Conservation (phyloP, 1,140 invertebrate species). For the Bombus difficillimus region DNA sequence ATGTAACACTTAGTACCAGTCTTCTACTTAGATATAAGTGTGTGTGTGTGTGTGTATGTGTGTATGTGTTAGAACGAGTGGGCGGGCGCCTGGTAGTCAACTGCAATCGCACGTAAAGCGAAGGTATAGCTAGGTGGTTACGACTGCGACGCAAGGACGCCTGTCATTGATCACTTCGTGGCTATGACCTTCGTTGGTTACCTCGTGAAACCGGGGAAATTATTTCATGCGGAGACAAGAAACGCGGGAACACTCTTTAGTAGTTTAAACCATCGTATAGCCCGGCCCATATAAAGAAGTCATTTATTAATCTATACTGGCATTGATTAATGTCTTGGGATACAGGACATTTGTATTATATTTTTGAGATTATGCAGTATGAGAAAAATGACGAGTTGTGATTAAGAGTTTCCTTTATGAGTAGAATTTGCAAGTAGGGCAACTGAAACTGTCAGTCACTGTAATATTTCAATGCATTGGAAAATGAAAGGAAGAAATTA, state of each 20-base stretch:
- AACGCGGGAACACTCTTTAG: not conserved
- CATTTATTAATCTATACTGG: too few species aligned
- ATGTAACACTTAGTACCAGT: slow-evolving; percentile 11
- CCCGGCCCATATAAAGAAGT: too few species aligned
- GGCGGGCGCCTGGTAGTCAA: not conserved
- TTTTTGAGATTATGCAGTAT: too few species aligned
- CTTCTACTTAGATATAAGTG: not conserved
- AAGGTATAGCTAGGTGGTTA: slow-evolving; percentile 14
- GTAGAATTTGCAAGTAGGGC: too few species aligned
- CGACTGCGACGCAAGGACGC: slow-evolving; percentile 63
- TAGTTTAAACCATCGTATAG: not conserved
- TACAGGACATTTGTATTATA: too few species aligned
- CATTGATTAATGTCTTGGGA: too few species aligned
- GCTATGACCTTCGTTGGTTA: slow-evolving; percentile 54
- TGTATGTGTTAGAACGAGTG: not conserved
- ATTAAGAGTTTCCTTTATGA: too few species aligned
- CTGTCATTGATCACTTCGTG: slow-evolving; percentile 69
- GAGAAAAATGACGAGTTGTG: too few species aligned
- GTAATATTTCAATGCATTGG: too few species aligned
- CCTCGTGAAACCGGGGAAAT: slow-evolving; percentile 5
- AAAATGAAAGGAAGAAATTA: too few species aligned
- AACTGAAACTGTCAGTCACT: too few species aligned
- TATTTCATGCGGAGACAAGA: not conserved
- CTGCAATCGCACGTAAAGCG: not conserved
- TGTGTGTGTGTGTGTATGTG: not conserved